Percentiles rank a stretch among this genome's conserved stretches.
Conservation (phyloP, 2,797 vertebrate species). For the Okamejei kenojei region DNA sequence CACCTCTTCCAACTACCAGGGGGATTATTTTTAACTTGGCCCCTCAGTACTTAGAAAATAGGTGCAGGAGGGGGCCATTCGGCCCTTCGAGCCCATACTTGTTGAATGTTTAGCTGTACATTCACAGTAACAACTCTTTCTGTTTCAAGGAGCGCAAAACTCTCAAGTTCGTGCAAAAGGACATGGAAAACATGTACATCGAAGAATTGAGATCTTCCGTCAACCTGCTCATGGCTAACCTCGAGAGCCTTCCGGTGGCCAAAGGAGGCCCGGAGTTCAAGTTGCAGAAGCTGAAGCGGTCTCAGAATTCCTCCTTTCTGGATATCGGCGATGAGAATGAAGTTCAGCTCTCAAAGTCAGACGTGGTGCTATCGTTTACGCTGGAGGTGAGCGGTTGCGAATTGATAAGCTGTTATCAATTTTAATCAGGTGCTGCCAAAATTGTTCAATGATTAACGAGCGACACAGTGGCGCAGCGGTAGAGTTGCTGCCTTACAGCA, state of each 20-base stretch:
- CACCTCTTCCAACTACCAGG: too few species aligned
- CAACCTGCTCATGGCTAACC: conserved; percentile 90
- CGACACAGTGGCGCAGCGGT: too few species aligned
- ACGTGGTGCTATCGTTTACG: conserved; percentile 84
- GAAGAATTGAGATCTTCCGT: conserved; percentile 86
- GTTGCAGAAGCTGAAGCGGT: conserved; percentile 83
- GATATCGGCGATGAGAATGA: conserved; percentile 89
- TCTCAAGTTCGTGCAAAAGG: conserved; percentile 71
- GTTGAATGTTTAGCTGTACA: background rate
- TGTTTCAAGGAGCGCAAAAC: conserved; percentile 72
- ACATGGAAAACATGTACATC: conserved; percentile 84
- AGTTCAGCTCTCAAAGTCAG: conserved; percentile 81
- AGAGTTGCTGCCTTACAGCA: too few species aligned
- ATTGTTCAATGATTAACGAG: background rate
- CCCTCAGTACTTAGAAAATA: too few species aligned
- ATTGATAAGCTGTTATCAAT: background rate
- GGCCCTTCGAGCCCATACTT: too few species aligned
- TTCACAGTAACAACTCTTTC: background rate
- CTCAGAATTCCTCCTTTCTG: conserved; percentile 85
- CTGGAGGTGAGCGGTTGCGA: conserved; percentile 68
- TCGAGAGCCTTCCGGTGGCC: conserved; percentile 93
- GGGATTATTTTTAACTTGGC: too few species aligned
- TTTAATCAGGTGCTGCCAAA: background rate
- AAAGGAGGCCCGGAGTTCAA: conserved; percentile 89
- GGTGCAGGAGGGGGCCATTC: too few species aligned